A percentile compares a stretch with the other conserved stretches of the same genome.
phyloP scores from a whole-genome alignment of 1,140 invertebrate species.

The Rhyacophila brunnea region DNA sequence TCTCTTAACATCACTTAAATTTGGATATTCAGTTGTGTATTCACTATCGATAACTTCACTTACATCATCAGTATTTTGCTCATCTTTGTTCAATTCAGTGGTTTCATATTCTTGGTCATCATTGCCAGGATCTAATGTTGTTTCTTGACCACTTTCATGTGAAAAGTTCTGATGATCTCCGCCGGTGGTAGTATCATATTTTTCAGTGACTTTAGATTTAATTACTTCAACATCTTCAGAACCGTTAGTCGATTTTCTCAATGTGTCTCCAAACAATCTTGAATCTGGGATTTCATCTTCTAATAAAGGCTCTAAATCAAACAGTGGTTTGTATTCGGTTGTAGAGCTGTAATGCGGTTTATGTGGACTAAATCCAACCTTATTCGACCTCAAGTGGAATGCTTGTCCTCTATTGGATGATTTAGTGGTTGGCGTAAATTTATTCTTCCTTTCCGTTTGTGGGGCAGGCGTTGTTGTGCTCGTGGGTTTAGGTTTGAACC shows the following conservation, averaged over 20 bases:
- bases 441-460: slow-evolving; percentile 34
- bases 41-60: not conserved
- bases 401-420: slow-evolving; percentile 22
- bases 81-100: not conserved
- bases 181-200: not conserved
- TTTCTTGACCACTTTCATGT: not conserved
- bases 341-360: slow-evolving; percentile 40
- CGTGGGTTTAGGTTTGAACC: slow-evolving; percentile 34
- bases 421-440: slow-evolving; percentile 36
- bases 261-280: slow-evolving; percentile 50
- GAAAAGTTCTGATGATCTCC: not conserved
- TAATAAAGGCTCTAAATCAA: slow-evolving; percentile 55
- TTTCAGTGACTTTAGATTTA: slow-evolving; percentile 38
- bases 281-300: slow-evolving; percentile 56
- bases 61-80: not conserved
- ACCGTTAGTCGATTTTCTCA: slow-evolving; percentile 49
- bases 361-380: slow-evolving; percentile 35
- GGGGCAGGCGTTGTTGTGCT: slow-evolving; percentile 30
- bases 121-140: too few species aligned
- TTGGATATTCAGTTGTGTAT: too few species aligned
- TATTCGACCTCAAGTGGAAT: slow-evolving; percentile 33
- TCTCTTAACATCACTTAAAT: too few species aligned
- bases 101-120: not conserved
- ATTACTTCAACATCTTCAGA: slow-evolving; percentile 58
- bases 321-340: slow-evolving; percentile 52